Base-by-base conservation (phyloP, 2,113 vertebrate genomes). In the Sebastes fasciatus region DNA sequence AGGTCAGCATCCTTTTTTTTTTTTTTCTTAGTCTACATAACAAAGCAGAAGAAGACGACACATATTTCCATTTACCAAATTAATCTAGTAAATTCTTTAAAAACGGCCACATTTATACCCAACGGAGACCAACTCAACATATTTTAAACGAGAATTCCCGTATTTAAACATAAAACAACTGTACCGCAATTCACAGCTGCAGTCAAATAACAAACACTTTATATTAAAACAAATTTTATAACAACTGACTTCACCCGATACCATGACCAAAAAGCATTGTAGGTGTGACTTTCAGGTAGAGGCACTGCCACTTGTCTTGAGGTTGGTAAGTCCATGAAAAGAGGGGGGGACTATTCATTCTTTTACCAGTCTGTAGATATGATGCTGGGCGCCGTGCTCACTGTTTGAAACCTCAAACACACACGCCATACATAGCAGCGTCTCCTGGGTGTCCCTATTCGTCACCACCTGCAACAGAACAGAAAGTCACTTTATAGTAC, bases 401-500 rank as follows among this genome's bases (percentile, higher is more conserved):
- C 98, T 99, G 97, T 99, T 99, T 0, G 98, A 99, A 80, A 99
- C 98, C 91, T 99, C 98, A 86, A 99, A 99, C 91, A 99, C 98
- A 92, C 98, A 99, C 77, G 98, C 98, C 98, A 99, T 99, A 95
- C 98, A 99, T 89, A 99, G 97, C 91, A 99, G 96, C 26, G 98
- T 99, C 95, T 99, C 98, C 95, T 99, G 98, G 77, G 98, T 99
- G 90, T 99, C 98, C 94, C 98, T 96, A 93, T 99, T 99, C 69
- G 98, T 99, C 95, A 99, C 98, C 92, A 99, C 98, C 98, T 99
- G 95, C 72, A 91, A 85, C 13, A 85, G 42, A 88, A 54, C 9
- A 79, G 10, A 68, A 6, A 13, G 26, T 66, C 34, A 74, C 11
- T 63, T 23, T 75, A 13, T 12, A 48, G 67, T 40, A 5, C 4